phyloP scores from a whole-genome alignment of 2,888 invertebrate species.

The Clivina fossor region DNA sequence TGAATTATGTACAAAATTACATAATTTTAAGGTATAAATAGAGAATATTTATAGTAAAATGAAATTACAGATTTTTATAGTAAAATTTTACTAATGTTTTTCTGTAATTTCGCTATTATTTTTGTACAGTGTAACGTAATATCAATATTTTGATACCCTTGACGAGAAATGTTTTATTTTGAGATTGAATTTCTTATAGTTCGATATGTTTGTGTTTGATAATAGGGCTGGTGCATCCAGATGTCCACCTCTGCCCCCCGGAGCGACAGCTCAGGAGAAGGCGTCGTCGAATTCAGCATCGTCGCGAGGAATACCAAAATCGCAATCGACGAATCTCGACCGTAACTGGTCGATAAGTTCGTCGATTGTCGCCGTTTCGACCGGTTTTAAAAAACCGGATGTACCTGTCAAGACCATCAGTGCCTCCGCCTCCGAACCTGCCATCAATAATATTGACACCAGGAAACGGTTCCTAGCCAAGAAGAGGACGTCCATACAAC shows the following conservation, averaged over 20 bases:
- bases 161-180: no score
- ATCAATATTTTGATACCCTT: no score
- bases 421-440: constrained; percentile 8
- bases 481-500: constrained; percentile 9
- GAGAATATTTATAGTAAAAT: no score
- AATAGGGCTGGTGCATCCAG: not conserved
- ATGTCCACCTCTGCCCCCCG: not conserved
- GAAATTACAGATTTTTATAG: no score
- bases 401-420: constrained; percentile 6
- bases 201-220: not conserved
- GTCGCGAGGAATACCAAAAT: no score
- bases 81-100: no score
- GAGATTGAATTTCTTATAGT: no score
- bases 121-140: no score
- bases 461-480: constrained; percentile 2
- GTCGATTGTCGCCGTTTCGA: constrained; percentile 12
- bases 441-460: constrained; percentile 2
- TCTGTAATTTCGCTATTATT: no score
- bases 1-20: no score
- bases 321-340: not conserved
- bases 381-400: constrained; percentile 4
- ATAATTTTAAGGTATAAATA: no score
- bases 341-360: constrained; percentile 21
- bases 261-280: not conserved
- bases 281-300: not conserved